Base-by-base conservation (phyloP, 2,888 invertebrate genomes). In the Lobophora halterata region DNA sequence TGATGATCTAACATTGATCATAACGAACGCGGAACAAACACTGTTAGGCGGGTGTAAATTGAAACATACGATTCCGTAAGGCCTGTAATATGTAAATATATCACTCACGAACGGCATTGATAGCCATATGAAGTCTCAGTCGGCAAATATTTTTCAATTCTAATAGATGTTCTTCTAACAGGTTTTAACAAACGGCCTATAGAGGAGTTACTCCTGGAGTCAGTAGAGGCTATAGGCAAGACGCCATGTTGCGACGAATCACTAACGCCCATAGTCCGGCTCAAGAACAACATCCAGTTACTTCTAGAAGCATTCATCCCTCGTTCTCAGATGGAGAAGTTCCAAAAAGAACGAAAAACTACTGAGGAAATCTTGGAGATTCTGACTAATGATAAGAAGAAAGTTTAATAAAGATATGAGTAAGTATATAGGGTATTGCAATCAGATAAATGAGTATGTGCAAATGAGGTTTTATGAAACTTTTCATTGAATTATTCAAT, bases 261-360 rank as follows among this genome's bases (percentile, higher is more conserved):
- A 8, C 59, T 92, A 2, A 70, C 88, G 1, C 91, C 91, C 3
- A 86, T 92, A 7, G 90, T 91, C 48, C 89, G 91, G 9, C 88
- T 96, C 9, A 91, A 92, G 53, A 83, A 87, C 21, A 96, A 96
- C 73, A 92, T 96, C 10, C 91, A 93, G 61, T 91, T 93, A 59
- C 89, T 96, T 52, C 82, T 96, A 3, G 91, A 93, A 37, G 94
- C 94, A 90, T 95, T 95, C 6, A 93, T 96, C 27, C 96, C 96
- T 0, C 89, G 91, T 52, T 88, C 91, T 20, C 92, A 93, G 57
- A 94, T 95, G 95, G 90, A 91, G 11, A 91, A 90, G 55, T 95
- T 95, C 58, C 89, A 89, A 48, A 89, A 89, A 43, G 92, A 95
- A 64, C 91, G 93, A 47, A 92, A 93, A 55, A 91, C 92, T 0